phyloP scores from a whole-genome alignment of 2,797 vertebrate genomes.

The Momotus momota region DNA sequence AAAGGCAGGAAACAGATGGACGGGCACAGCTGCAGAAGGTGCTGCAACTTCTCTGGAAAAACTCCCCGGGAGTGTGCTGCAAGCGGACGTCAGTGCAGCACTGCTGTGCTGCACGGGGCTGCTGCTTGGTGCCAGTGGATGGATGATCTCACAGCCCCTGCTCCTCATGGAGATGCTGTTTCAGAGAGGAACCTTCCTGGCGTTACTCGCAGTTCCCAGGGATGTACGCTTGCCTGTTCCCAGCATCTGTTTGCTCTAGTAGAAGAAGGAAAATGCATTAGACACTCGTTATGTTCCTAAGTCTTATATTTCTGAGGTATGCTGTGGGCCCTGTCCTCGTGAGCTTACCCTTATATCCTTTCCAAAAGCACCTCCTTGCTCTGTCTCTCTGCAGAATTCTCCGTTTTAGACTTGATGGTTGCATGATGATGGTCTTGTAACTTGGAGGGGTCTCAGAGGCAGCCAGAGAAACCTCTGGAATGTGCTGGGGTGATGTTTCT shows the following conservation, averaged over 20 bases:
- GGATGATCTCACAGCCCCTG: not conserved
- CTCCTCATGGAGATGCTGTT: not conserved
- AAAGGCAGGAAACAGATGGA: constrained; percentile 51
- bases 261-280: not conserved
- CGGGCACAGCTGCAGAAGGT: not conserved
- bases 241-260: not conserved
- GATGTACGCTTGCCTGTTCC: fast-evolving
- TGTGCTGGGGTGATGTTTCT: not conserved
- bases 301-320: not conserved
- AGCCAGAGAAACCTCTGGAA: not conserved
- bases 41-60: not conserved
- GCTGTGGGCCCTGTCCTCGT: not conserved
- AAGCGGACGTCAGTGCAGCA: fast-evolving
- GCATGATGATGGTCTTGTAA: not conserved
- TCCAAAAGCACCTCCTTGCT: not conserved
- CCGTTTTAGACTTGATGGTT: not conserved
- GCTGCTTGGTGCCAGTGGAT: fast-evolving
- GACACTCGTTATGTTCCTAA: not conserved
- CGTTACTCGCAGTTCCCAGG: not conserved
- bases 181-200: not conserved
- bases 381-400: not conserved
- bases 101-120: not conserved
- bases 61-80: not conserved
- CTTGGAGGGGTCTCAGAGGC: not conserved
- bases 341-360: not conserved